Conservation (phyloP, 2,888 invertebrate genomes). For the Pandemis corylana region DNA sequence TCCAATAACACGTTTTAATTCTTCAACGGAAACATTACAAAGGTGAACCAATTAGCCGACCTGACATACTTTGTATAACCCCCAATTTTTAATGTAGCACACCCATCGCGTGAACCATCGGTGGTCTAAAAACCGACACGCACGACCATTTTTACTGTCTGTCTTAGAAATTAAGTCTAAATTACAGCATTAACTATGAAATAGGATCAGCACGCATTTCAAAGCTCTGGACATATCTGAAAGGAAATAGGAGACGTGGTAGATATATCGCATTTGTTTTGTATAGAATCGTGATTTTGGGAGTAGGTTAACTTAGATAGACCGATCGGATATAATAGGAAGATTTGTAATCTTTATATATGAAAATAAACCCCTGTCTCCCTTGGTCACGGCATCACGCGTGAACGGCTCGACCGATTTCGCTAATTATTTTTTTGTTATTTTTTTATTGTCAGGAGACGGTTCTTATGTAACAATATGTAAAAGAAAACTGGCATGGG, state of each 20-base stretch:
- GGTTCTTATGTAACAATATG: too few species aligned
- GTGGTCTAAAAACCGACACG: conserved; percentile 32
- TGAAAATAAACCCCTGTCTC: too few species aligned
- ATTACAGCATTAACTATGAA: conserved; percentile 14
- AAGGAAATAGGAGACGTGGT: background rate
- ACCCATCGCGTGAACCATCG: conserved; percentile 23
- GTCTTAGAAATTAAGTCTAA: conserved; percentile 25
- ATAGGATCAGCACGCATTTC: background rate
- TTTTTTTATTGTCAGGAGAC: too few species aligned
- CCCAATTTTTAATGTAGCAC: conserved; percentile 30
- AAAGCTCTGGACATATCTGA: background rate
- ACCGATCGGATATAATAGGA: too few species aligned
- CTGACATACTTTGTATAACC: conserved; percentile 31
- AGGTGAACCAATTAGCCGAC: conserved; percentile 22
- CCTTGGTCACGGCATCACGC: too few species aligned
- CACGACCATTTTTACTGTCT: conserved; percentile 31
- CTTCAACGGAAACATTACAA: conserved; percentile 20
- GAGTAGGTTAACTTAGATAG: too few species aligned
- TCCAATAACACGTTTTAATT: conserved; percentile 22
- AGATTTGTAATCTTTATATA: too few species aligned
- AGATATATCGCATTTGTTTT: too few species aligned
- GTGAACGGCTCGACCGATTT: too few species aligned
- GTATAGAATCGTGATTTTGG: too few species aligned
- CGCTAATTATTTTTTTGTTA: too few species aligned
- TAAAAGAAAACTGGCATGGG: too few species aligned